phyloP scores from a whole-genome alignment of 37 sponge, comb jelly and placozoan genomes.

The Beroe ovata region DNA sequence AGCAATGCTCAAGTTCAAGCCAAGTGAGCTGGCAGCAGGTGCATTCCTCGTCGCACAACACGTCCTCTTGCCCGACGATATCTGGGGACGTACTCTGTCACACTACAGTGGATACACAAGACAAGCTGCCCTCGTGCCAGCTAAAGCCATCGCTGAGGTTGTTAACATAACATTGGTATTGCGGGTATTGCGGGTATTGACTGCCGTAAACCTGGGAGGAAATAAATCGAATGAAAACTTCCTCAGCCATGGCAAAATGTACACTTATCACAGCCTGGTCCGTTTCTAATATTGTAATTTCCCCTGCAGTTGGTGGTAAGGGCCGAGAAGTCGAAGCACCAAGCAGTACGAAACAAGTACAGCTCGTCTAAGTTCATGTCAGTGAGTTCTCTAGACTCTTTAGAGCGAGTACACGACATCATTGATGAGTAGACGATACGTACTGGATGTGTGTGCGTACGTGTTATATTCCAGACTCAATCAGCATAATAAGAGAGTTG shows the following conservation, averaged over 20 bases:
- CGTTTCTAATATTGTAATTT: too few relatives aligned
- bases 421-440: neutral
- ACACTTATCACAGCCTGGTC: too few relatives aligned
- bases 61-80: neutral
- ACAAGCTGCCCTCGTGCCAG: slow-evolving; percentile 22
- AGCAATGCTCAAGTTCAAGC: slow-evolving; percentile 75
- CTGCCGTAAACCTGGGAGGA: too few relatives aligned
- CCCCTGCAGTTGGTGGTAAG: slow-evolving; percentile 69
- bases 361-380: slow-evolving; percentile 76
- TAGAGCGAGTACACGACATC: slow-evolving; percentile 29
- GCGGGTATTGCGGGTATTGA: too few relatives aligned
- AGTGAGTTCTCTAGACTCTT: slow-evolving; percentile 43
- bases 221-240: too few relatives aligned
- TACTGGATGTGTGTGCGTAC: too few relatives aligned
- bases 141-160: slow-evolving; percentile 58
- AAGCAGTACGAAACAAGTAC: slow-evolving; percentile 92
- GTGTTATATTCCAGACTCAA: too few relatives aligned
- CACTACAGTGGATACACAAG: slow-evolving; percentile 63
- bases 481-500: too few relatives aligned
- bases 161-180: too few relatives aligned
- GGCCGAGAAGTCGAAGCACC: slow-evolving; percentile 81
- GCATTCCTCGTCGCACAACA: slow-evolving; percentile 66
- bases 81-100: slow-evolving; percentile 12
- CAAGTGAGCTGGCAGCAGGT: slow-evolving; percentile 83
- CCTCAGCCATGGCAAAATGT: too few relatives aligned